Base-by-base conservation (phyloP, 2,797 vertebrate genomes). In the Sylvia borin region DNA sequence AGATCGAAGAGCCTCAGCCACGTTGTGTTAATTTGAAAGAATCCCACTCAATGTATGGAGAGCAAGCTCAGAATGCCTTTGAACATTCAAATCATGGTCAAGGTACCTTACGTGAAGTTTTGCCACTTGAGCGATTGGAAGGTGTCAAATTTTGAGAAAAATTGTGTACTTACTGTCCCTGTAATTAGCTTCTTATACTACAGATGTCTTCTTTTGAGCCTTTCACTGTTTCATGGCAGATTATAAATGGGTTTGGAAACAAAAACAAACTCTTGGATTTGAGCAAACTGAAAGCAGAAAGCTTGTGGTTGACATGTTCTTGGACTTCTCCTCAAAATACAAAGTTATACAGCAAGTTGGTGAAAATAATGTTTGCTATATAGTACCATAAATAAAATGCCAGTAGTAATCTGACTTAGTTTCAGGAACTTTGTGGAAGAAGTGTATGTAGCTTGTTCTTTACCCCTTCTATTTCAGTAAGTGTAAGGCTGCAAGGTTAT, bases 1-100 rank as follows among this genome's bases (percentile, higher is more conserved):
- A 98, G 90, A 98, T 97, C 81, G 95, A 98, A 80, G 98, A 98
- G 74, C 97, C 96, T 48, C 97, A 98, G 32, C 96, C 75, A 68
- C 64, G 98, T 88, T 97, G 97, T 89, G 95, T 97, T 96, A 92
- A 95, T 94, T 92, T 98, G 64, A 92, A 93, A 74, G 89, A 94
- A 45, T 71, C 92, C 32, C 45, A 19, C 45, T 79, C 62, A 21
- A 0, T 97, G 95, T 42, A 16, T 1, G 16, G 79, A 95, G 60
- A 74, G 31, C 75, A 87, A 84, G 89, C 71, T 45, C 57, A 90
- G 53, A 85, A 85, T 42, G 54, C 61, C 26, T 8, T 16, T 73
- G 68, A 61, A 29, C 20, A 26, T 40, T 71, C 86, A 40, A 78
- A 64, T 60, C 6, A 2, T 31, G 60, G 38, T 76, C 91, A 93